Conservation (phyloP, 2,888 invertebrate species). For the Acanthopleura granulata region DNA sequence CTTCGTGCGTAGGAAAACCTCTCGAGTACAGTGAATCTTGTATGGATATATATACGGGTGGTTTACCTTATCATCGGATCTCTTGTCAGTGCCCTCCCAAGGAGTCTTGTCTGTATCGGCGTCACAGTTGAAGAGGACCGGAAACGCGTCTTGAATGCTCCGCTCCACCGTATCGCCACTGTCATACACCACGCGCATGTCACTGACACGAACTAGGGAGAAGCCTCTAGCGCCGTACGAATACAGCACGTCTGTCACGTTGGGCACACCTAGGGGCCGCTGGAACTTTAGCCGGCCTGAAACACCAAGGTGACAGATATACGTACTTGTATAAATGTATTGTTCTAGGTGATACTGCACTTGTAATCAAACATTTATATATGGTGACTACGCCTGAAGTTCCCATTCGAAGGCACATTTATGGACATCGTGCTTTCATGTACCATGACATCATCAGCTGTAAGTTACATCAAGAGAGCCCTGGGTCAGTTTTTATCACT, state of each 20-base stretch:
- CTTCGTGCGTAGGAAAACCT: too few relatives aligned
- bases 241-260: conserved; percentile 20
- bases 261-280: not conserved
- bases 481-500: too few relatives aligned
- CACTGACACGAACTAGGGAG: conserved; percentile 25
- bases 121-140: not conserved
- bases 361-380: too few relatives aligned
- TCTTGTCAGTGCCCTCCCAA: not conserved
- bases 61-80: conserved; percentile 25
- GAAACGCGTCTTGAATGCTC: not conserved
- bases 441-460: too few relatives aligned
- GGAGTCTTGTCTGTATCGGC: not conserved
- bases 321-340: too few relatives aligned
- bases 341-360: too few relatives aligned
- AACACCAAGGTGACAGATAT: not conserved
- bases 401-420: too few relatives aligned
- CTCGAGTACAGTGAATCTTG: too few relatives aligned
- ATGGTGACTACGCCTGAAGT: too few relatives aligned
- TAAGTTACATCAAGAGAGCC: too few relatives aligned
- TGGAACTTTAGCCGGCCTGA: conserved; percentile 5
- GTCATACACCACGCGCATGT: conserved; percentile 30
- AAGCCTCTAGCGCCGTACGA: conserved; percentile 29
- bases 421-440: too few relatives aligned
- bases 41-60: not conserved
- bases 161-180: conserved; percentile 25